Percentiles rank a stretch among this genome's conserved stretches.
These are phyloP conservation scores for Agriopis leucophaearia DNA, from an alignment of 2,888 invertebrate species.

Conservation along the genomic window DNA sequence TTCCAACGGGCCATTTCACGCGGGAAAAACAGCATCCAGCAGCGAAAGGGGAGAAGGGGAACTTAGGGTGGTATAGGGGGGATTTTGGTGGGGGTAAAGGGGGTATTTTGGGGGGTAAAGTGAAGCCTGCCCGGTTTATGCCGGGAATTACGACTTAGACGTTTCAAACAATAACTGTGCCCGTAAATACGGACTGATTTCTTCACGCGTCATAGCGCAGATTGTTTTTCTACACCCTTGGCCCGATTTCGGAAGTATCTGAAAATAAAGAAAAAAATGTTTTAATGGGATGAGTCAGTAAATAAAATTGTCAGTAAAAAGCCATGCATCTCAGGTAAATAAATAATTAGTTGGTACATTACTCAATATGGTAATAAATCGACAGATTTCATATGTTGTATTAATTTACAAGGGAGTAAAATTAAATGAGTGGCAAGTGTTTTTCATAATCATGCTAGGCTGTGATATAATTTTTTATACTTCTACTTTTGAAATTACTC, in stretches of 20 bases:
- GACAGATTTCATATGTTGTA: neutral
- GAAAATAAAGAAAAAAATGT: constrained; percentile 21
- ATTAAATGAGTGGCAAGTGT: too few relatives aligned
- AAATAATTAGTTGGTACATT: too few relatives aligned
- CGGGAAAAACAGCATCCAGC: constrained; percentile 83
- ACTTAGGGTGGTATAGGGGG: constrained; percentile 45
- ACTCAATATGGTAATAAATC: neutral
- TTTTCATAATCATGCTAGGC: too few relatives aligned
- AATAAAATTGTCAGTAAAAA: too few relatives aligned
- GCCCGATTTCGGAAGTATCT: constrained; percentile 44
- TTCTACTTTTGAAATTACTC: too few relatives aligned
- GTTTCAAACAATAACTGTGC: constrained; percentile 86
- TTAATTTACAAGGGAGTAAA: too few relatives aligned
- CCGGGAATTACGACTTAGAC: constrained; percentile 86
- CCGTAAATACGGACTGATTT: constrained; percentile 84
- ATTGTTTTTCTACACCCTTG: constrained; percentile 73
- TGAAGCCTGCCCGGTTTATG: constrained; percentile 82
- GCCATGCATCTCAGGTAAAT: too few relatives aligned
- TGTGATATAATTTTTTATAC: too few relatives aligned
- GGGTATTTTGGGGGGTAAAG: constrained; percentile 67
- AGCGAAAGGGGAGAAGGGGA: constrained; percentile 55
- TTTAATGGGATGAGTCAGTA: too few relatives aligned
- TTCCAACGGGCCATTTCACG: constrained; percentile 85
- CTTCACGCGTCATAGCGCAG: constrained; percentile 84
- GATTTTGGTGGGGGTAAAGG: constrained; percentile 45